Evolutionary conservation across 2,113 vertebrate genomes (phyloP).

Genomic region (Pseudorhombus dupliciocellatus): DNA sequence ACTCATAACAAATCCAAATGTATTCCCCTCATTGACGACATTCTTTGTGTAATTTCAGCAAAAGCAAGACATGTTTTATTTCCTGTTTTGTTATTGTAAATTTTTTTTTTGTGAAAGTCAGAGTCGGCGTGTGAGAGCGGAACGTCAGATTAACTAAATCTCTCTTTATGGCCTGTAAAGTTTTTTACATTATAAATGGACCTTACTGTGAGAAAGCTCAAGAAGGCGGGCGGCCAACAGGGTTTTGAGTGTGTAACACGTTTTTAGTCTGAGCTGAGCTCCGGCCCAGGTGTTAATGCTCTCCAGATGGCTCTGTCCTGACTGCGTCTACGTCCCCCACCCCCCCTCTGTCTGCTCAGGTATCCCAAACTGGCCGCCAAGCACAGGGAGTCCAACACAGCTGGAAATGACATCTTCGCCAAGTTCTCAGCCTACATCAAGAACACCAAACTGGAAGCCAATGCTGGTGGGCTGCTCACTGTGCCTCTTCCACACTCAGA

Average conservation of each 20-base stretch:
- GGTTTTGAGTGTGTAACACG: slow-evolving; percentile 58
- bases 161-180: slow-evolving; percentile 67
- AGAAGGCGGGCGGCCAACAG: slow-evolving; percentile 38
- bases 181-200: slow-evolving; percentile 67
- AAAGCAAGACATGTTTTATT: slow-evolving; percentile 3
- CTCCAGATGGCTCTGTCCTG: slow-evolving; percentile 65
- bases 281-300: slow-evolving; percentile 72
- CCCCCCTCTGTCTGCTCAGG: slow-evolving; percentile 73
- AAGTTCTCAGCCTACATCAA: slow-evolving; percentile 99
- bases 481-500: slow-evolving; percentile 28
- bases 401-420: slow-evolving; percentile 96
- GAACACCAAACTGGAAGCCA: slow-evolving; percentile 92
- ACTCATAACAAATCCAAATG: background rate
- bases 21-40: background rate
- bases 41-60: background rate
- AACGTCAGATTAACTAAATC: slow-evolving; percentile 59
- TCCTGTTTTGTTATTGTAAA: slow-evolving; percentile 1
- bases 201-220: slow-evolving; percentile 54
- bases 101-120: background rate
- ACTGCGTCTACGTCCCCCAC: slow-evolving; percentile 36
- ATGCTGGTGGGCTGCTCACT: slow-evolving; percentile 84
- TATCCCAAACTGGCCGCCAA: slow-evolving; percentile 94
- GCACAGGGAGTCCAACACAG: slow-evolving; percentile 93
- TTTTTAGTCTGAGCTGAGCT: slow-evolving; percentile 50
- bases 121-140: slow-evolving; percentile 47